Percentiles rank a stretch among this genome's conserved stretches.
These are phyloP conservation scores for Eudasyphora cyanicolor DNA, from an alignment of 2,888 invertebrate species.

Conservation along the genomic window DNA sequence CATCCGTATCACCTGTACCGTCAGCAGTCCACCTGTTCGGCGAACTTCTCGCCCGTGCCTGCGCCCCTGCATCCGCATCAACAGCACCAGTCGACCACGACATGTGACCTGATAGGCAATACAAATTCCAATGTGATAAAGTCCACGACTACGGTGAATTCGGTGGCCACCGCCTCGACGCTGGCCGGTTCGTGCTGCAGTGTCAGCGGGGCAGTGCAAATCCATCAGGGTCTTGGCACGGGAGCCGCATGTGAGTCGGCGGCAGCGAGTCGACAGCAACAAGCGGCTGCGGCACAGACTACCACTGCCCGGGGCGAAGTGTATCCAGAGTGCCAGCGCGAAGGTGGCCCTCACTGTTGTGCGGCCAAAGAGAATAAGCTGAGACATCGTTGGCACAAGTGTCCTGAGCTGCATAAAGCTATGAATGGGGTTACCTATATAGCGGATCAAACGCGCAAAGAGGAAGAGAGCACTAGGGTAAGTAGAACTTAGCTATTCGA, in stretches of 20 bases:
- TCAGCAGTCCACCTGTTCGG: slow-evolving; percentile 79
- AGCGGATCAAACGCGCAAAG: slow-evolving; percentile 94
- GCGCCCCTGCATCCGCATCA: slow-evolving; percentile 78
- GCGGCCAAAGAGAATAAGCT: slow-evolving; percentile 79
- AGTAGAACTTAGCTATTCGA: too few relatives aligned
- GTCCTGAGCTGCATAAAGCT: slow-evolving; percentile 95
- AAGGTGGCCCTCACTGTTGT: slow-evolving; percentile 82
- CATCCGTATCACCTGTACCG: slow-evolving; percentile 75
- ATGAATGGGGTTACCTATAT: slow-evolving; percentile 95
- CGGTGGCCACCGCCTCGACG: slow-evolving; percentile 77
- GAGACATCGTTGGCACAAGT: slow-evolving; percentile 91
- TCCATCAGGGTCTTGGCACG: slow-evolving; percentile 76
- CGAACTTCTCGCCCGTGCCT: slow-evolving; percentile 79
- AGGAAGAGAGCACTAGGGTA: slow-evolving; percentile 94
- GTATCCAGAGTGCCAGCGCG: slow-evolving; percentile 75
- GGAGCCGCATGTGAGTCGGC: slow-evolving; percentile 76
- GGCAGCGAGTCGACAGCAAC: slow-evolving; percentile 71
- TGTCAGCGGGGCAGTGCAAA: slow-evolving; percentile 72
- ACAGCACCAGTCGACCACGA: slow-evolving; percentile 79
- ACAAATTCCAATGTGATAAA: slow-evolving; percentile 79
- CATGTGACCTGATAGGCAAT: slow-evolving; percentile 77
- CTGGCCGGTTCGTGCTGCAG: slow-evolving; percentile 78
- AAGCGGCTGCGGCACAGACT: slow-evolving; percentile 62
- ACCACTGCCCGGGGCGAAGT: slow-evolving; percentile 70
- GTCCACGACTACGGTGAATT: slow-evolving; percentile 78